Evolutionary conservation across 2,888 invertebrate species (phyloP).

Genomic region (Nebria salina): DNA sequence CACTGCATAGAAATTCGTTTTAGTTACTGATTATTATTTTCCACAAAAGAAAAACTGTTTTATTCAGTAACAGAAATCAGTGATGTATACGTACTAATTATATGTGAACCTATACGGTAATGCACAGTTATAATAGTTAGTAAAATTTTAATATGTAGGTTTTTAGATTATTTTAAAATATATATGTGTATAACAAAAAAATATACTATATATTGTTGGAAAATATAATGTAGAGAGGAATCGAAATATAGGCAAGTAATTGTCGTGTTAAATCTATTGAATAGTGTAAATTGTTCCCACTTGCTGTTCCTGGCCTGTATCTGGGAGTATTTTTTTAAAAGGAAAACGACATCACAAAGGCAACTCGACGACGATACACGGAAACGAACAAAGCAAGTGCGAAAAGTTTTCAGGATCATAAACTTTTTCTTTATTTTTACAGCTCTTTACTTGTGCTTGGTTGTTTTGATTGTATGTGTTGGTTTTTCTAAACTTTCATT

Average conservation of each 20-base stretch:
- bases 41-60: too few relatives aligned
- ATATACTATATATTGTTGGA: too few relatives aligned
- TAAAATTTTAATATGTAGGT: too few relatives aligned
- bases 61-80: too few relatives aligned
- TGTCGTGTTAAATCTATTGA: slow-evolving; percentile 15
- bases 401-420: slow-evolving; percentile 37
- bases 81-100: too few relatives aligned
- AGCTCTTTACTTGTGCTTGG: slow-evolving; percentile 15
- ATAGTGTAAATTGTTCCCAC: slow-evolving; percentile 19
- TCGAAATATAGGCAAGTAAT: neutral
- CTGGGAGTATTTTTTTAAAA: too few relatives aligned
- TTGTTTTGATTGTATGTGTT: slow-evolving; percentile 32
- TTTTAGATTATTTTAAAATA: too few relatives aligned
- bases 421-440: slow-evolving; percentile 21
- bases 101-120: too few relatives aligned
- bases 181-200: too few relatives aligned
- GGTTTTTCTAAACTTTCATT: slow-evolving; percentile 19
- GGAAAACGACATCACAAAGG: neutral
- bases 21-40: too few relatives aligned
- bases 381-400: slow-evolving; percentile 28
- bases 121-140: too few relatives aligned
- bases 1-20: too few relatives aligned
- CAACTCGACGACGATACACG: slow-evolving; percentile 3
- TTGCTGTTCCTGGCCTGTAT: neutral
- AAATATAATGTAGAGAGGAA: neutral